Evolutionary conservation across 2,113 vertebrate genomes (phyloP), one percentile per base, ranked within the genome.

Genomic region (Felis chaus): DNA sequence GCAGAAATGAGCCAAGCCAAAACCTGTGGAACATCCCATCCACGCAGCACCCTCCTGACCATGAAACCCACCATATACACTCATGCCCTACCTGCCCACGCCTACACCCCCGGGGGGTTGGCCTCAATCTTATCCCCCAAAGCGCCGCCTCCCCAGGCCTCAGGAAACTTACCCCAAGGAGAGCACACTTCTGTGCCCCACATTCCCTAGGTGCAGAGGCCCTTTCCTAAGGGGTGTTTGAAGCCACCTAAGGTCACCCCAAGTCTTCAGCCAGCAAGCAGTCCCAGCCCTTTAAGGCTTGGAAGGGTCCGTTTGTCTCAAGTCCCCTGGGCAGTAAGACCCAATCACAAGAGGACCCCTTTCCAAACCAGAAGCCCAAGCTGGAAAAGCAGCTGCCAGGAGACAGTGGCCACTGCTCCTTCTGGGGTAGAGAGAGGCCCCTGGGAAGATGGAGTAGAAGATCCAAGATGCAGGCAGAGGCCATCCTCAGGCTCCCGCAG

Each of bases 81-180:
- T 29, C 45, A 11, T 1, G 12, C 12, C 1, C 0, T 1, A 13
- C 41, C 63, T 25, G 1, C 13, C 6, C 61, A 15, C 0, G 10
- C 10, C 0, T 1, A 3, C 29, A 25, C n/a, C 21, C 81, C 11
- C 2, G 11, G 36, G 33, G 29, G 36, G 14, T 4, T 5, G 48
- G 45, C 19, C 55, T 48, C 33, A 10, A 25, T 13, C 33, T 5
- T 65, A 73, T 23, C 39, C 39, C 86, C 63, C 48, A 7, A 73
- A 33, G 14, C 3, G 65, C 23, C 3, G 16, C 33, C 55, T 74
- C 45, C 50, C 76, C 4, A n/a, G 74, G 53, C 19, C 79, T 50
- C 5, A 41, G 61, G 94, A 53, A 53, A 53, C 89, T 61, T 18
- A 78, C 14, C 57, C 88, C 10, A 23, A 63, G 31, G 50, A 53